Evolutionary conservation across 2,888 invertebrate species (phyloP), one percentile per base, ranked within the genome.

Genomic region (Alentia gelatinosa): DNA sequence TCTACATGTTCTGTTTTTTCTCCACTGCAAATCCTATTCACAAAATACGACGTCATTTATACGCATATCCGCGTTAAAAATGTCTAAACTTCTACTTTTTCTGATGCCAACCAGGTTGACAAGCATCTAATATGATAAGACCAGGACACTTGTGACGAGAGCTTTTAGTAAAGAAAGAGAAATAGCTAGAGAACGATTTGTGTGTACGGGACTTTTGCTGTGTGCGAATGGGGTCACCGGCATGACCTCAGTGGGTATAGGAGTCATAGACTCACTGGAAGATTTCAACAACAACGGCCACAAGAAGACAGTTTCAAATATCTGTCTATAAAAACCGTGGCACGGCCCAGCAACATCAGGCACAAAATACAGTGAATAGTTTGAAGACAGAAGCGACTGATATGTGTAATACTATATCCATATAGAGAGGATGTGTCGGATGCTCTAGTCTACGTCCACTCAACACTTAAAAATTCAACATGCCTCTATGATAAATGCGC

Each of bases 381-480:
- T 35, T n/a, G 39, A 23, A 83, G 83, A 83, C 83, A 35, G 23
- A 83, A 83, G 40, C 83, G 39, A 83, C 39, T 83, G 83, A 83
- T 83, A 83, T 83, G 83, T 83, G 39, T 83, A 35, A 26, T 83
- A 83, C 39, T 83, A 68, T 68, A 30, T 68, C 19, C 7, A 68
- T 68, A 68, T 19, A 83, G 37, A 19, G 83, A 19, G 26, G 83
- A 79, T n/a, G 40, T 39, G 83, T 23, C 7, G 33, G 19, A 39
- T 35, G n/a, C 12, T 68, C 68, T 68, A 68, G 68, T 68, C 68
- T 68, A 68, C 47, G 30, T 68, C 30, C 68, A 68, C 68, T 68
- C 68, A 68, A 68, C 68, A 68, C 68, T 12, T 68, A 68, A 68
- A 63, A 68, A 68, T 68, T 68, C 68, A 68, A 26, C 68, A 68